Evolutionary conservation across 2,113 vertebrate genomes (phyloP).

Genomic region (Limanda limanda): DNA sequence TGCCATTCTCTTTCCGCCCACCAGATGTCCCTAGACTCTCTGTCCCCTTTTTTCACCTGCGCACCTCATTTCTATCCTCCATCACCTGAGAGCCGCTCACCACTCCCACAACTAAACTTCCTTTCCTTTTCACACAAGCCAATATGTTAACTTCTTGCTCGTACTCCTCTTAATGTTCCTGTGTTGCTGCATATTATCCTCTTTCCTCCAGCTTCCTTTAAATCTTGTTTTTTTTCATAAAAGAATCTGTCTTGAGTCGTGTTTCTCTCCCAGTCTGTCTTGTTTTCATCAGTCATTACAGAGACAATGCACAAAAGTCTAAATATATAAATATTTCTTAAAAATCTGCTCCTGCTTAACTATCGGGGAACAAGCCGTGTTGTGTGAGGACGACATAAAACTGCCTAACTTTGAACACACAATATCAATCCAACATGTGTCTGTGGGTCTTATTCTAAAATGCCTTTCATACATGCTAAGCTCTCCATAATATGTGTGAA

Average conservation of each 20-base stretch:
- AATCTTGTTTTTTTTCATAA: neutral
- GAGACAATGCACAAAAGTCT: neutral
- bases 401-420: neutral
- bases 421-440: neutral
- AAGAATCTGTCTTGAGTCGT: neutral
- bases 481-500: constrained; percentile 63
- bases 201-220: neutral
- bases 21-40: neutral
- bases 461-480: constrained; percentile 41
- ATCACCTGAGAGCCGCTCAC: neutral
- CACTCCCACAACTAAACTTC: neutral
- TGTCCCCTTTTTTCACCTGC: neutral
- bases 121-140: neutral
- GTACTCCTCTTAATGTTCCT: neutral
- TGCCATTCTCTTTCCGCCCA: too few relatives aligned
- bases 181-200: neutral
- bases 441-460: constrained; percentile 3
- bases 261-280: neutral
- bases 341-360: neutral
- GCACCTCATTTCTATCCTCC: neutral
- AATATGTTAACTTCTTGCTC: neutral
- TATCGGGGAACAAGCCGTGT: neutral
- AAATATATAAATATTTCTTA: neutral
- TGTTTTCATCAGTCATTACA: neutral
- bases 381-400: too few relatives aligned